phyloP scores from a whole-genome alignment of 2,797 vertebrate species.

The Catharus ustulatus region DNA sequence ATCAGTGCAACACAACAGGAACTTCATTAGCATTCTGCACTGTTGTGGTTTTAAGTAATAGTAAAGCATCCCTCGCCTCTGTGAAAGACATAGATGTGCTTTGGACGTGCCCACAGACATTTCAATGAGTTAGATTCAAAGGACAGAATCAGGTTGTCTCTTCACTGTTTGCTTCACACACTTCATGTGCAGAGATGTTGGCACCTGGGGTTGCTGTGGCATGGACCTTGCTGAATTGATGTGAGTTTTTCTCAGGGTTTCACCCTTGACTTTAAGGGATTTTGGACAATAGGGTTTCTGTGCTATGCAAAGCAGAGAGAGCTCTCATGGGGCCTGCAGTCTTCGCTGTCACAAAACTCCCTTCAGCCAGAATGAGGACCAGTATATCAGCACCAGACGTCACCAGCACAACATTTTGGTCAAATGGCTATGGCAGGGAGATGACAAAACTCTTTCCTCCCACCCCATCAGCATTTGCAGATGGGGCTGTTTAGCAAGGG shows the following conservation, averaged over 20 bases:
- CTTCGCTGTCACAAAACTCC: not conserved
- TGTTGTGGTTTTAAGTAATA: constrained; percentile 55
- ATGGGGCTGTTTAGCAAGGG: not conserved
- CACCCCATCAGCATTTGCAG: not conserved
- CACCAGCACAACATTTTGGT: not conserved
- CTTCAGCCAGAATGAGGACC: not conserved
- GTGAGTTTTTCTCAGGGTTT: not conserved
- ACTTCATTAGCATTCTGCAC: constrained; percentile 49
- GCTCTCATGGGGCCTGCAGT: not conserved
- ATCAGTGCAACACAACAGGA: constrained; percentile 57
- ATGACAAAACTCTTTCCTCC: not conserved
- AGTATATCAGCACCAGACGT: not conserved
- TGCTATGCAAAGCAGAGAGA: not conserved
- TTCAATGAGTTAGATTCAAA: not conserved
- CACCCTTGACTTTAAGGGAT: not conserved
- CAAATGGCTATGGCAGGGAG: not conserved
- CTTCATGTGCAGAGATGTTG: not conserved
- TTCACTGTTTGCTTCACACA: not conserved
- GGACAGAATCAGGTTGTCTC: not conserved
- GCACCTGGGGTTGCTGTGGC: not conserved
- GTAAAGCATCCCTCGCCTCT: constrained; percentile 8
- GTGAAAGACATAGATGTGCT: not conserved
- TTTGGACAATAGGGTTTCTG: not conserved
- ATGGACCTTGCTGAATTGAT: rapidly evolving
- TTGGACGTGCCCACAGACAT: not conserved